Percentiles rank a stretch among this genome's conserved stretches.
Conservation (phyloP, 2,888 invertebrate species). For the Dromius quadrimaculatus region DNA sequence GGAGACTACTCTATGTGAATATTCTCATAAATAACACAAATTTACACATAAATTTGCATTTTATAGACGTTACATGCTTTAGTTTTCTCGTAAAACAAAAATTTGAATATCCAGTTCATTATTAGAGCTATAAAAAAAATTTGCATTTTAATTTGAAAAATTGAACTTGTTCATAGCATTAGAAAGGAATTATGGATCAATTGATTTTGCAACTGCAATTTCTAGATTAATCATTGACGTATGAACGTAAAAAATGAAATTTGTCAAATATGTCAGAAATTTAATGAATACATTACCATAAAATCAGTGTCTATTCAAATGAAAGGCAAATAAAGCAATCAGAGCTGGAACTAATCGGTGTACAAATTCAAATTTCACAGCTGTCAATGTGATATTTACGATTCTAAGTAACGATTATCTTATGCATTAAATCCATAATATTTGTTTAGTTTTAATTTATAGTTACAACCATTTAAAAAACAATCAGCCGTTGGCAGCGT, state of each 20-base stretch:
- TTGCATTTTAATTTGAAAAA: no score
- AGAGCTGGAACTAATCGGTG: constrained; percentile 26
- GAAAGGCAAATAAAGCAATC: constrained; percentile 33
- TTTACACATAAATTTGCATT: constrained; percentile 35
- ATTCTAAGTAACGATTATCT: constrained; percentile 47
- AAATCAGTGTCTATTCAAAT: constrained; percentile 24
- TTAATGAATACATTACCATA: constrained; percentile 34
- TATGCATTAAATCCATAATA: constrained; percentile 52
- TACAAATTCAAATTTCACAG: constrained; percentile 36
- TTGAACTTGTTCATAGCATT: no score
- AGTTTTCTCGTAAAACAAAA: no score
- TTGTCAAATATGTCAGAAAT: constrained; percentile 35
- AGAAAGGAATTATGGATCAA: no score
- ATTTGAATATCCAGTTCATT: no score
- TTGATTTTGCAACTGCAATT: no score
- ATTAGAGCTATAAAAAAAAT: no score
- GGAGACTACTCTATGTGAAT: constrained; percentile 38
- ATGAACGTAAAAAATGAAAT: not conserved
- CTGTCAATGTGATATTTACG: constrained; percentile 48
- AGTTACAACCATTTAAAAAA: constrained; percentile 51
- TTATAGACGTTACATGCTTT: constrained; percentile 32
- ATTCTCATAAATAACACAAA: constrained; percentile 47
- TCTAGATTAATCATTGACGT: not conserved
- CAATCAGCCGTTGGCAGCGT: constrained; percentile 35
- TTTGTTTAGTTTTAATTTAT: constrained; percentile 50